phyloP scores from a whole-genome alignment of 2,888 invertebrate genomes.

The Ellobium chinense region DNA sequence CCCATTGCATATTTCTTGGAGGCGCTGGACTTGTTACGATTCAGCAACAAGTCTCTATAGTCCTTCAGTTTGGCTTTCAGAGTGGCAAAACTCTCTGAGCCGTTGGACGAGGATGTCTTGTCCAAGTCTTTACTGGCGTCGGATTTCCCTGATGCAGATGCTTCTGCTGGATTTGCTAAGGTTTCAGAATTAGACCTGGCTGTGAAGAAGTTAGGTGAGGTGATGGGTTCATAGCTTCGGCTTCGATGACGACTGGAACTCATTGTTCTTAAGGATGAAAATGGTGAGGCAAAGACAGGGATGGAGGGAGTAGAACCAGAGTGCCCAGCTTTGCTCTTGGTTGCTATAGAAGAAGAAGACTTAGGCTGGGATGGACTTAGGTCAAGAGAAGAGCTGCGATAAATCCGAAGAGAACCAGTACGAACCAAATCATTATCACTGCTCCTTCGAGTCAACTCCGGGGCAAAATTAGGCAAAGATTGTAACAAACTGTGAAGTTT shows the following conservation, averaged over 20 bases:
- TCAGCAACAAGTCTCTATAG: slow-evolving; percentile 65
- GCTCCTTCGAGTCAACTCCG: slow-evolving; percentile 39
- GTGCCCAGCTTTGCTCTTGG: background rate
- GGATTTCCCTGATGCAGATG: slow-evolving; percentile 1
- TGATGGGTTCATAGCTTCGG: slow-evolving; percentile 30
- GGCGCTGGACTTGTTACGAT: slow-evolving; percentile 40
- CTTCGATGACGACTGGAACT: slow-evolving; percentile 2
- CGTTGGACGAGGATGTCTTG: slow-evolving; percentile 13
- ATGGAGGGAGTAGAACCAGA: background rate
- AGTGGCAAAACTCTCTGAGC: slow-evolving; percentile 59
- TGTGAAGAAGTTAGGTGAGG: background rate
- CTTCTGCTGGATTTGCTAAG: background rate
- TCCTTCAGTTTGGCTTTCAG: slow-evolving; percentile 72
- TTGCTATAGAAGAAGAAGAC: background rate
- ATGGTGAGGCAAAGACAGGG: slow-evolving; percentile 26
- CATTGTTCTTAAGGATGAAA: slow-evolving; percentile 37
- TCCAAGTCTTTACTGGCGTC: slow-evolving; percentile 9
- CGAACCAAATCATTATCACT: slow-evolving; percentile 21
- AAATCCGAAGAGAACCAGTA: slow-evolving; percentile 46
- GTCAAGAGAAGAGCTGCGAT: slow-evolving; percentile 52
- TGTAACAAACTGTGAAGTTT: slow-evolving; percentile 67
- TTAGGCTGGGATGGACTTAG: background rate
- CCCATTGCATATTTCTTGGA: slow-evolving; percentile 31
- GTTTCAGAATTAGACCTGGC: slow-evolving; percentile 7
- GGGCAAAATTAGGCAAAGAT: slow-evolving; percentile 60